Base-by-base conservation (phyloP, 2,888 invertebrate species). In the Drosophila heteroneura region DNA sequence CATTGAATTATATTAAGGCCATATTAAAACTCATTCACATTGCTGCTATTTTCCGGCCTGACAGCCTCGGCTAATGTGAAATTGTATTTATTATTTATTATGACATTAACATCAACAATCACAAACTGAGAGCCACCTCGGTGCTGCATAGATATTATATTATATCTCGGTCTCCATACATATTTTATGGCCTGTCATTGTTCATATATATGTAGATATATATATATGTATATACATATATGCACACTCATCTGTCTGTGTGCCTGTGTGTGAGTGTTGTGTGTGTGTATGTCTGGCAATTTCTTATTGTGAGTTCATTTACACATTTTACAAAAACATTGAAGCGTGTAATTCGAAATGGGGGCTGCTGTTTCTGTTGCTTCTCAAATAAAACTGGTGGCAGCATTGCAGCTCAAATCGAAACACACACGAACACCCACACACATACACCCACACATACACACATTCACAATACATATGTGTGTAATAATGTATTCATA, bases 51-150 rank as follows among this genome's bases (percentile, higher is more conserved):
- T 49, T 30, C 60, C 64, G 75, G 78, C 69, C 49, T 62, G 44
- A 70, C 54, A 60, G 53, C 66, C 49, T 53, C 70, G 66, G 63
- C 83, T 75, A 69, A 83, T 77, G 62, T 74, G 63, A 74, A 74
- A 79, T 66, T 74, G 63, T 85, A 85, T 91, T 81, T 88, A 91
- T 91, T 89, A 89, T 91, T 89, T 85, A 84, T 84, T 88, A 79
- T 90, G 85, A 81, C 85, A 85, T 85, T 90, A 79, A 88, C 88
- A 88, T 83, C 76, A 88, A 76, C 75, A 86, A 87, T 84, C 82
- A 70, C 68, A 85, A 72, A 62, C 67, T 64, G 85, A 57, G 39
- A 59, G 70, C 63, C 73, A 73, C 70, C 66, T 68, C 49, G 41
- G 51, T 56, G 37, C 59, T 58, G 56, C 68, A 59, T 10, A 62